A percentile compares a stretch with the other conserved stretches of the same genome.
Conservation (phyloP, 2,797 vertebrate genomes). For the Xerus rutilus region DNA sequence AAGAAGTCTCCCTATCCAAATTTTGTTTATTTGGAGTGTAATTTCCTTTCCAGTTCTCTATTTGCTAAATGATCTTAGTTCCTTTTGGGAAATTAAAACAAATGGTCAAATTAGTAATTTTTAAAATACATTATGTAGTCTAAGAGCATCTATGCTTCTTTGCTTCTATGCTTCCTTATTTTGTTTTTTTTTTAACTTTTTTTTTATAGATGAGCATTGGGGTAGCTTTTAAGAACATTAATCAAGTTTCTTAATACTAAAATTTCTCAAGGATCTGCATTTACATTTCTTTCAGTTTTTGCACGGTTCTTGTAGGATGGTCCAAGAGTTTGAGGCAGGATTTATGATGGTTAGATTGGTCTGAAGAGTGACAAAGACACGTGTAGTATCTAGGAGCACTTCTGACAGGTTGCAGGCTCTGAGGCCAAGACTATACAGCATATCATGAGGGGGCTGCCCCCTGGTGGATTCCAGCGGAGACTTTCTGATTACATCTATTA, state of each 20-base stretch:
- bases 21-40: conserved; percentile 61
- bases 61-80: conserved; percentile 36
- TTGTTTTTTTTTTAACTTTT: background rate
- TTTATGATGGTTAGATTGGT: background rate
- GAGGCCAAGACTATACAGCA: background rate
- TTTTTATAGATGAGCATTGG: background rate
- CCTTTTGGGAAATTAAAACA: background rate
- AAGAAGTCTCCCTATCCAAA: conserved; percentile 10
- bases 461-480: conserved; percentile 57
- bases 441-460: conserved; percentile 48
- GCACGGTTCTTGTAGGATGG: accelerated
- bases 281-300: background rate
- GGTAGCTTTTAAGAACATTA: background rate
- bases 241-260: background rate
- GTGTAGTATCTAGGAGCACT: background rate
- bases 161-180: background rate
- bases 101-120: background rate
- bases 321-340: background rate
- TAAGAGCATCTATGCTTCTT: background rate
- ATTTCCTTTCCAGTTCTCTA: conserved; percentile 39
- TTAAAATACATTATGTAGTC: background rate
- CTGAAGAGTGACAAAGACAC: accelerated
- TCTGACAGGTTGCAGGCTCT: background rate
- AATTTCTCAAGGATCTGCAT: conserved; percentile 4
- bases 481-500: background rate